A percentile compares a stretch with the other conserved stretches of the same genome.
These are phyloP conservation scores for Ditula angustiorana DNA, from an alignment of 2,888 invertebrate species.

Conservation along the genomic window DNA sequence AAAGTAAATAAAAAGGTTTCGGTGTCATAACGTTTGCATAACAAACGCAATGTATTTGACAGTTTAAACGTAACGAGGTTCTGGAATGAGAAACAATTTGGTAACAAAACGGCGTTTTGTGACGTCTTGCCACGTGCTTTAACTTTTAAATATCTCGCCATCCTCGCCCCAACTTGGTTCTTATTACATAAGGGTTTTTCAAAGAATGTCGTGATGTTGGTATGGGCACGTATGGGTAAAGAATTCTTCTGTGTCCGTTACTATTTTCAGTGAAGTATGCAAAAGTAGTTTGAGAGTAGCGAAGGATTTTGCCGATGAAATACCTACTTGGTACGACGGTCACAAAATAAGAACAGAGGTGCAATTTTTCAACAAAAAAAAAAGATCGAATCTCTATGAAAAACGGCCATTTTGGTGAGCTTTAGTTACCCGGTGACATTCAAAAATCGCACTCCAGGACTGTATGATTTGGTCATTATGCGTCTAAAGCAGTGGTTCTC, in stretches of 20 bases:
- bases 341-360: no score
- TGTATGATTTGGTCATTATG: no score
- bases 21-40: conserved; percentile 57
- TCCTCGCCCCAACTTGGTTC: background rate
- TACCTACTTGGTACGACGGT: background rate
- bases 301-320: background rate
- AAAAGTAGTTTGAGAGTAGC: background rate
- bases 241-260: conserved; percentile 2
- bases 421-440: no score
- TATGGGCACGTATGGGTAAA: background rate
- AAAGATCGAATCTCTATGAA: no score
- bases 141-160: conserved; percentile 16
- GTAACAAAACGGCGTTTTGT: conserved; percentile 48
- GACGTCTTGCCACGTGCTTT: conserved; percentile 21
- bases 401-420: no score
- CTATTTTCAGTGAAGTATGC: background rate
- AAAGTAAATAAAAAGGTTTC: conserved; percentile 54
- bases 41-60: conserved; percentile 59
- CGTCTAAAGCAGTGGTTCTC: no score
- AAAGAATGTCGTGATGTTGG: conserved; percentile 5
- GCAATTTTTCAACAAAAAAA: no score
- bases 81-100: conserved; percentile 45
- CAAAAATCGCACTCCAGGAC: no score
- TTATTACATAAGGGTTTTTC: conserved; percentile 18
- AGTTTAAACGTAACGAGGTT: conserved; percentile 41